Evolutionary conservation across 2,113 vertebrate species (phyloP), one percentile per base, ranked within the genome.

Genomic region (Pristiophorus japonicus): DNA sequence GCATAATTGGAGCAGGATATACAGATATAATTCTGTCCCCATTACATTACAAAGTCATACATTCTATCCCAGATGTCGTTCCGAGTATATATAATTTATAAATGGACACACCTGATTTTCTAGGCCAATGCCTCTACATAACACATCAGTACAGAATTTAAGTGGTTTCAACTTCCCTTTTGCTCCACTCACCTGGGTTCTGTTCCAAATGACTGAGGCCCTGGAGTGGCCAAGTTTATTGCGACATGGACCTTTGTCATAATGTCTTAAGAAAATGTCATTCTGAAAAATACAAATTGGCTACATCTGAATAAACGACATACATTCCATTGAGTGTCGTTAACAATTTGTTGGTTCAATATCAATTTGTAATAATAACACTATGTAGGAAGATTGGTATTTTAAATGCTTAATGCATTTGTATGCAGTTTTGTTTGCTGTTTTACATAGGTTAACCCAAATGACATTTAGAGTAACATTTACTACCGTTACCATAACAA

Each of bases 171-270:
- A 4, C 27, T 59, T 55, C 87, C 22, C 88, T 20, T 16, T 34
- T 91, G n/a, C 0, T n/a, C 16, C 16, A 84, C 96, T 16, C 97
- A 99, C 99, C 99, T 99, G 99, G 0, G 98, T 99, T 96, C 99
- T 98, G 97, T 99, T 99, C 99, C 99, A 99, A 98, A 99, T 99
- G 67, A 99, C 98, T 0, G 98, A 99, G 2, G 99, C 99, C 96
- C 99, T 97, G 0, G 99, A 99, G 97, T 99, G 99, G 96, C 99
- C 99, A 67, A 99, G 98, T 97, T 99, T 99, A 97, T 99, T 99
- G 95, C 98, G 98, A 97, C 99, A 99, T 0, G 99, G 98, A 0
- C 99, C 99, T 97, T 98, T 99, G 97, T 99, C 99, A 0, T 99
- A 99, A 97, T 99, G 99, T 95, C 98, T 98, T 97, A 99, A 97